Conservation (phyloP, 2,888 invertebrate species). For the Melitaea athalia region DNA sequence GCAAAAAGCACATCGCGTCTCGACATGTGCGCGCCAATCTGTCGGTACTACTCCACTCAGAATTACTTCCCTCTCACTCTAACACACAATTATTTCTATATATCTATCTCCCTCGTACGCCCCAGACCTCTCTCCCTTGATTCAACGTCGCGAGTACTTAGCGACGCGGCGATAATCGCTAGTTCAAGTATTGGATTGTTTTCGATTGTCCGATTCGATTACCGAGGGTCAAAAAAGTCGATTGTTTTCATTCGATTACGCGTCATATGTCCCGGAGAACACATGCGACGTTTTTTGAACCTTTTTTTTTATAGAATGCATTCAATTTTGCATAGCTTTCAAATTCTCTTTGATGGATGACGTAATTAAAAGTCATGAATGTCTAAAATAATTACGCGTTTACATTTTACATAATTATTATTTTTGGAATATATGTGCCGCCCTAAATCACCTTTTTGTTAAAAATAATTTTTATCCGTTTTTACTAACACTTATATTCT, state of each 20-base stretch:
- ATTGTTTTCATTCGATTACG: constrained; percentile 40
- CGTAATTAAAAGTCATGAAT: background rate
- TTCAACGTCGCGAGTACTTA: constrained; percentile 72
- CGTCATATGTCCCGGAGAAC: constrained; percentile 37
- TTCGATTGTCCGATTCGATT: constrained; percentile 70
- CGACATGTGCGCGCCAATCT: constrained; percentile 82
- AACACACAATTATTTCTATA: constrained; percentile 22
- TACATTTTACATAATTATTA: too few relatives aligned
- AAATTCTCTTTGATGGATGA: background rate
- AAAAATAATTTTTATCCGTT: too few relatives aligned
- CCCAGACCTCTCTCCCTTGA: constrained; percentile 51
- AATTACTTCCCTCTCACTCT: constrained; percentile 53
- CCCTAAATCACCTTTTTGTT: too few relatives aligned
- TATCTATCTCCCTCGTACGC: constrained; percentile 49
- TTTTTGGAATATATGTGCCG: too few relatives aligned
- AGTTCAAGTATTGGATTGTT: constrained; percentile 72
- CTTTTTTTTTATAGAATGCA: background rate
- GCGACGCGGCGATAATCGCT: constrained; percentile 69
- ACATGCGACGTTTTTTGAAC: constrained; percentile 23
- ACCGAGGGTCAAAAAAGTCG: constrained; percentile 57
- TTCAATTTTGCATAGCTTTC: background rate
- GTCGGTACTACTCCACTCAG: constrained; percentile 72
- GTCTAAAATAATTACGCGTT: background rate
- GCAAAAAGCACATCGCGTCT: constrained; percentile 79
- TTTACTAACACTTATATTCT: too few relatives aligned